Base-by-base conservation (phyloP, 2,113 vertebrate genomes). In the Pipra filicauda region DNA sequence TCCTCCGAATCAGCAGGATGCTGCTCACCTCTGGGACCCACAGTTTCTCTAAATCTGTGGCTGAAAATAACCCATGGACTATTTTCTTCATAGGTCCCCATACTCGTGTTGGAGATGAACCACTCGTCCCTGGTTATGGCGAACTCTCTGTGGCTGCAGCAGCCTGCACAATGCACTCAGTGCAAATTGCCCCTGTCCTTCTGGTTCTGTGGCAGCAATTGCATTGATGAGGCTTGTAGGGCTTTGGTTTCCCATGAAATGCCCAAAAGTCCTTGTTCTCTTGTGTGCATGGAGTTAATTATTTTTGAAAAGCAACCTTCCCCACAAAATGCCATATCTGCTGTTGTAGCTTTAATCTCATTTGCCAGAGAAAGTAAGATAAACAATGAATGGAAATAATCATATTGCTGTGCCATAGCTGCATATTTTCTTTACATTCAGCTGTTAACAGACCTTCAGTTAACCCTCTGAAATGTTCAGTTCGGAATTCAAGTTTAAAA, bases 301-400 rank as follows among this genome's bases (percentile, higher is more conserved):
- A 83, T 80, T 92, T 92, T 74, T 86, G 33, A 55, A 91, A 91
- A 74, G 72, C 52, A 58, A 35, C 43, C 27, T 62, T 43, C 43
- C 15, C 62, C 21, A 67, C 24, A 84, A 92, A 88, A 91, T 74
- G 73, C 80, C 51, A 0, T 88, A 93, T 88, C 76, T 94, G 55
- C 71, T 82, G 8, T 30, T 61, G 51, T 31, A 88, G 28, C 18
- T 92, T 93, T 94, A 92, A 96, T 94, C 91, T 81, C 65, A 33
- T 86, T 77, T 77, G 43, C 33, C 48, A 48, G 31, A 86, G 52
- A 90, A 91, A 86, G 82, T 37, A 30, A 88, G 91, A 96, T 94
- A 94, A 95, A 80, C 4, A 8, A 39, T 90, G 79, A 97, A 91
- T 88, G 51, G 91, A 80, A 92, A 64, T 67, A 94, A 91, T 90